These are phyloP conservation scores for Drosophila paramelanica DNA, from an alignment of 2,888 invertebrate species.

Conservation along the genomic window DNA sequence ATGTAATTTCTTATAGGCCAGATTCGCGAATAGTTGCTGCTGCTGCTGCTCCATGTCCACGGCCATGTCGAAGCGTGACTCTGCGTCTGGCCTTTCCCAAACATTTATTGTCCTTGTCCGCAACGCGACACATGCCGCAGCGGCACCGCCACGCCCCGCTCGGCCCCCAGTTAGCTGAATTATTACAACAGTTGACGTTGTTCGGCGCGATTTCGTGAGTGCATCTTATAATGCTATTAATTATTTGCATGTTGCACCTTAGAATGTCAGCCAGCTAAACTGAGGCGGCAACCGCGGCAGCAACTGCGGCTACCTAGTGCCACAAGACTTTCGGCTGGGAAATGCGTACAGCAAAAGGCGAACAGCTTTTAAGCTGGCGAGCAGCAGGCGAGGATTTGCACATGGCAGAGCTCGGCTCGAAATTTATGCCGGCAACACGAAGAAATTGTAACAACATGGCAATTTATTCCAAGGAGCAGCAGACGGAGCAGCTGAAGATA, in stretches of 20 bases:
- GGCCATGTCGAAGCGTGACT: slow-evolving; percentile 73
- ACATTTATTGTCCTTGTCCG: slow-evolving; percentile 81
- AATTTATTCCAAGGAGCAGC: slow-evolving; percentile 70
- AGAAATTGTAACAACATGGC: slow-evolving; percentile 81
- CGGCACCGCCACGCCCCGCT: slow-evolving; percentile 22
- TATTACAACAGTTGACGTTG: slow-evolving; percentile 81
- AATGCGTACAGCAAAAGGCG: slow-evolving; percentile 55
- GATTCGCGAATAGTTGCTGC: slow-evolving; percentile 20
- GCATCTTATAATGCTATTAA: slow-evolving; percentile 85
- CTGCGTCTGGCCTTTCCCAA: slow-evolving; percentile 65
- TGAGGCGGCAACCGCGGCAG: slow-evolving; percentile 20
- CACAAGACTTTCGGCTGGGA: slow-evolving; percentile 30
- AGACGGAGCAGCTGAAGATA: slow-evolving; percentile 12
- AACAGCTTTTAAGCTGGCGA: slow-evolving; percentile 1
- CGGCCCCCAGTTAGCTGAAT: slow-evolving; percentile 61
- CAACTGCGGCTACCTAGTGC: slow-evolving; percentile 8
- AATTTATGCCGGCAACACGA: slow-evolving; percentile 79
- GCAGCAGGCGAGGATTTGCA: slow-evolving; percentile 35
- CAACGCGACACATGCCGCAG: slow-evolving; percentile 31
- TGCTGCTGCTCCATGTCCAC: slow-evolving; percentile 37
- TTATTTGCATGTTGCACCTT: slow-evolving; percentile 85
- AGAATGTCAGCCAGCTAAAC: slow-evolving; percentile 76
- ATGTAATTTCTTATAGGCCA: slow-evolving; percentile 73
- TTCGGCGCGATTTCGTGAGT: slow-evolving; percentile 84
- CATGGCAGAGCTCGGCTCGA: slow-evolving; percentile 45